Conservation (phyloP, 2,113 vertebrate genomes). For the Ailurus styani region DNA sequence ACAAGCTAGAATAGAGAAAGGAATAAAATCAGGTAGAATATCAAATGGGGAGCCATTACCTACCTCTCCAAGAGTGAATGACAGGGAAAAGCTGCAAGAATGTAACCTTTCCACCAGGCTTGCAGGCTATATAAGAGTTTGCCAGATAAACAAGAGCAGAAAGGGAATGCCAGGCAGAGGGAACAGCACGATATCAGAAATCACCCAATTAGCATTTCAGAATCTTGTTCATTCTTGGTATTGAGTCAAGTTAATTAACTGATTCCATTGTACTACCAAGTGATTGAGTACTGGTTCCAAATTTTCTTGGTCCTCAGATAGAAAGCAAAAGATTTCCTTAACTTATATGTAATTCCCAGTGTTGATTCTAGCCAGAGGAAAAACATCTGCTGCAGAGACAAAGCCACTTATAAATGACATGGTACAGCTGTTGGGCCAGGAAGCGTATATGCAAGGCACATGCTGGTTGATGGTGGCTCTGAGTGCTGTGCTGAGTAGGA, state of each 20-base stretch:
- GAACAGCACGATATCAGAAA: background rate
- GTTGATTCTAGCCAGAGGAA: background rate
- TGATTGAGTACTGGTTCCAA: background rate
- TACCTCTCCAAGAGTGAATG: background rate
- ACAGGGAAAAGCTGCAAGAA: background rate
- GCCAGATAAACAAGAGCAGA: background rate
- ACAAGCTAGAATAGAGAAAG: background rate
- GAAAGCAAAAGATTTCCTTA: background rate
- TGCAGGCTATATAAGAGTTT: background rate
- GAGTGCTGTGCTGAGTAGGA: background rate
- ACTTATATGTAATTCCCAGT: background rate
- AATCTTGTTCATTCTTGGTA: background rate
- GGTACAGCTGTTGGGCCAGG: background rate
- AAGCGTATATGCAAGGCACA: background rate
- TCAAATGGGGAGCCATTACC: background rate
- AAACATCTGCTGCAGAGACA: background rate
- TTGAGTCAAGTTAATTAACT: background rate
- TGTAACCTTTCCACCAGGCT: background rate
- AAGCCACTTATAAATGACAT: background rate
- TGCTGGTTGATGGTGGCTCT: background rate
- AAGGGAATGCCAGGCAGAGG: background rate
- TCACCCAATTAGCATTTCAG: background rate
- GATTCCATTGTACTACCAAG: background rate
- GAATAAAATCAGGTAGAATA: background rate
- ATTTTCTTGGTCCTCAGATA: background rate